These are phyloP conservation scores for Diplosoma virens DNA, from an alignment of 23 tunicate genomes.

Conservation along the genomic window DNA sequence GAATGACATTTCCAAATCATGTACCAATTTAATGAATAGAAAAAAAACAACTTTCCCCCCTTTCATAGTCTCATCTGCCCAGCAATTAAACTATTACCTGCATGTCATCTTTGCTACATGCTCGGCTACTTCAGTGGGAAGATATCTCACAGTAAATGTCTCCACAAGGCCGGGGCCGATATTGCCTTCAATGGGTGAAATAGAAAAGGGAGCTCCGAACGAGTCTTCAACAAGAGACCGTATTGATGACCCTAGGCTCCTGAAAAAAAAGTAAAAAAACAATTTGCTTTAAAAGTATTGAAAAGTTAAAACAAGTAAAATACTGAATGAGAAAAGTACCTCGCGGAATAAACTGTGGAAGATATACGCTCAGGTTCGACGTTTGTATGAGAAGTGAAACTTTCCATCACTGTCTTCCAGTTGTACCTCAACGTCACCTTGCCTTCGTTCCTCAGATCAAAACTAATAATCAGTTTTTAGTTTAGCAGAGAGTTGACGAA, in stretches of 20 bases:
- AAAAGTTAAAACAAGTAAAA: not conserved
- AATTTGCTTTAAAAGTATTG: not conserved
- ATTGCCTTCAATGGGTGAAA: slow-evolving; percentile 64
- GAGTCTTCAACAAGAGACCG: slow-evolving; percentile 57
- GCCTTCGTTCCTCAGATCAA: slow-evolving; percentile 65
- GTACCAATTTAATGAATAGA: no score
- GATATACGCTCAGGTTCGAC: slow-evolving; percentile 28
- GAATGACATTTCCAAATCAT: no score
- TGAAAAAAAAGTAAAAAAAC: not conserved
- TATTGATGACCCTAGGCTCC: slow-evolving; percentile 54
- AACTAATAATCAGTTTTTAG: slow-evolving; percentile 30
- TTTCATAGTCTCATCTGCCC: no score
- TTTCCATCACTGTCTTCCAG: slow-evolving; percentile 72
- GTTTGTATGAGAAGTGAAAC: not conserved
- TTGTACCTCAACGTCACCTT: slow-evolving; percentile 55
- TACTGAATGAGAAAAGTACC: slow-evolving; percentile 3
- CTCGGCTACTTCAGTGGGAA: slow-evolving; percentile 74
- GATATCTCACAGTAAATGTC: slow-evolving; percentile 56
- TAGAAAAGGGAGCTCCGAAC: slow-evolving; percentile 39
- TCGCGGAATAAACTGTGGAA: slow-evolving; percentile 43
- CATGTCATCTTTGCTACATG: slow-evolving; percentile 62
- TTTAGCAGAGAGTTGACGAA: no score
- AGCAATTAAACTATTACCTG: slow-evolving; percentile 38
- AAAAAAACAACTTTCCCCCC: no score
- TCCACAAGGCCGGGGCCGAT: slow-evolving; percentile 50